Conservation (phyloP, 2,113 vertebrate genomes). For the Phasianus colchicus region DNA sequence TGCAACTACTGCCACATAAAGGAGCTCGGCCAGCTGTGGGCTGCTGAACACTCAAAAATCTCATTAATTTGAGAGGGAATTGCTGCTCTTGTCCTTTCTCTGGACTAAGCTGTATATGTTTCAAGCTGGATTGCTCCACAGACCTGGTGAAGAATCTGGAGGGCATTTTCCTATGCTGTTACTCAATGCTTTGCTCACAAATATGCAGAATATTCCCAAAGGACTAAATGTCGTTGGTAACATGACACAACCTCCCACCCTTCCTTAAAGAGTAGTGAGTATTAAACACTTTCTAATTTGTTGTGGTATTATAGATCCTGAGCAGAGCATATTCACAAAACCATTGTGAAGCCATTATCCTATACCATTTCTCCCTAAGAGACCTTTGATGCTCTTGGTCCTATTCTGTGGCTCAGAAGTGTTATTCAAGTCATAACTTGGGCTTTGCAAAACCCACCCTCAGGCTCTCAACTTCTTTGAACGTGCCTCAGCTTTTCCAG, state of each 20-base stretch:
- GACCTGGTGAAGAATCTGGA: constrained; percentile 22
- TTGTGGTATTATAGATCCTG: constrained; percentile 33
- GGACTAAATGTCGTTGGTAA: constrained; percentile 36
- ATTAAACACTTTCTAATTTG: constrained; percentile 45
- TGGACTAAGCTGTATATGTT: constrained; percentile 34
- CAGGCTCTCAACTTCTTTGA: constrained; percentile 53
- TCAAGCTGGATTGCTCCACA: constrained; percentile 42
- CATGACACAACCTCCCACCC: neutral
- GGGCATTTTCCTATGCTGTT: constrained; percentile 63
- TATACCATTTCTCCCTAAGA: constrained; percentile 32
- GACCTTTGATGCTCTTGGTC: constrained; percentile 55
- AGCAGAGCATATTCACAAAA: neutral
- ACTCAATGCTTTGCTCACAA: constrained; percentile 42
- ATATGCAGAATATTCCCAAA: constrained; percentile 30
- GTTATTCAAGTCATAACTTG: constrained; percentile 55
- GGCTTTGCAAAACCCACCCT: constrained; percentile 64
- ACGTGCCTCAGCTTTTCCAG: constrained; percentile 64
- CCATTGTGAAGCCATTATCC: neutral
- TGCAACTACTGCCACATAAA: constrained; percentile 13
- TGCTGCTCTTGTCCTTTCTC: neutral
- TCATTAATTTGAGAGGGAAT: constrained; percentile 12
- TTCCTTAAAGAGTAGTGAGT: constrained; percentile 8
- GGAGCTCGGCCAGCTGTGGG: neutral
- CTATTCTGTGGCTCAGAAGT: constrained; percentile 50
- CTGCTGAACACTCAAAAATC: constrained; percentile 13